Evolutionary conservation across 2,797 vertebrate species (phyloP).

Genomic region (Odontamblyopus rebecca): DNA sequence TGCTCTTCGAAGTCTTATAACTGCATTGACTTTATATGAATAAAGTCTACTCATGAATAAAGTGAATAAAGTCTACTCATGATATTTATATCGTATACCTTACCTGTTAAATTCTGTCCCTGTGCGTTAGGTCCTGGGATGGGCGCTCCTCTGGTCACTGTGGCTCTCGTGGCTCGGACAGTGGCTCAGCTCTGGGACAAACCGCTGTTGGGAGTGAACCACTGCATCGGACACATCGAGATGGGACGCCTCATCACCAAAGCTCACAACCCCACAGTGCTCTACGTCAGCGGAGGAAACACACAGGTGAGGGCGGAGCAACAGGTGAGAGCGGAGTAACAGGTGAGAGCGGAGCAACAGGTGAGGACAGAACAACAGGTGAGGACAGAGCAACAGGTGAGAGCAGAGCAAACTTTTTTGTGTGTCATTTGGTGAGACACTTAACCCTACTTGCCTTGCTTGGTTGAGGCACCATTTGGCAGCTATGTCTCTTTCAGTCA

Average conservation of each 20-base stretch:
- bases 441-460: too few relatives aligned
- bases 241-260: constrained; percentile 90
- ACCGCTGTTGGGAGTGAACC: constrained; percentile 89
- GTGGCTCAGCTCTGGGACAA: constrained; percentile 89
- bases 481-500: too few relatives aligned
- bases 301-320: constrained; percentile 81
- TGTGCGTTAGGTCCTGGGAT: constrained; percentile 87
- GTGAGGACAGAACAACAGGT: too few relatives aligned
- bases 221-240: constrained; percentile 94
- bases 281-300: constrained; percentile 94
- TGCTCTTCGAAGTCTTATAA: too few relatives aligned
- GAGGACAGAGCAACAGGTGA: too few relatives aligned
- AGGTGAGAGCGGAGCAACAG: constrained; percentile 69
- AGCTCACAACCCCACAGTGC: constrained; percentile 86
- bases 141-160: constrained; percentile 86
- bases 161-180: constrained; percentile 88
- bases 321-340: constrained; percentile 27
- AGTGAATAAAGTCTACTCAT: too few relatives aligned
- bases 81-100: too few relatives aligned
- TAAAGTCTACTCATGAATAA: too few relatives aligned
- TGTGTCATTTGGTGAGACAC: too few relatives aligned
- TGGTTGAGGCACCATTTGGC: too few relatives aligned
- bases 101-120: neutral
- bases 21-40: too few relatives aligned
- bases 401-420: too few relatives aligned